Evolutionary conservation across 1,140 invertebrate species (phyloP).

Genomic region (Lepidotrigona ventralis): DNA sequence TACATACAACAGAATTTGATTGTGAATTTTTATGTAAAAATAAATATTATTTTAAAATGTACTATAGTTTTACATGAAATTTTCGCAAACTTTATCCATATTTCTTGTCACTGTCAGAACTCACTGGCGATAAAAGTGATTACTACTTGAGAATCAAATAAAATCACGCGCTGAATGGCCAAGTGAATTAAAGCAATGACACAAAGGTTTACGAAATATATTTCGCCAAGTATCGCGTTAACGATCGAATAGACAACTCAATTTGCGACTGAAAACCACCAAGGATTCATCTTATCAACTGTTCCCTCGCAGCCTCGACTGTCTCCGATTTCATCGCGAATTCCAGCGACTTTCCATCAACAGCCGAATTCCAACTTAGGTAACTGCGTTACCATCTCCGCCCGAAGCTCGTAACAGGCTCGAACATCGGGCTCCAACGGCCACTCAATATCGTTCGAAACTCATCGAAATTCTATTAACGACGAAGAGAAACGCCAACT

Average conservation of each 20-base stretch:
- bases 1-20: no score
- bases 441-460: slow-evolving; percentile 10
- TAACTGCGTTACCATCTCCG: slow-evolving; percentile 19
- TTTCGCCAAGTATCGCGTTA: neutral
- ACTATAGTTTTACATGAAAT: no score
- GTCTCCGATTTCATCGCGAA: neutral
- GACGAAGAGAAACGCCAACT: neutral
- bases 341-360: neutral
- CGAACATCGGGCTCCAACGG: slow-evolving; percentile 9
- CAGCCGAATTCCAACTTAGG: neutral
- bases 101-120: no score
- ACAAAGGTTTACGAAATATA: neutral
- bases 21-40: no score
- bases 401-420: neutral
- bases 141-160: no score
- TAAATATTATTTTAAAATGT: no score
- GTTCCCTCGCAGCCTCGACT: no score
- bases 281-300: neutral
- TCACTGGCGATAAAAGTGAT: no score
- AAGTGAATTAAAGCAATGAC: no score
- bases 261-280: neutral
- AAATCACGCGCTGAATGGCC: no score
- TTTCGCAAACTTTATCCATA: no score
- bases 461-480: slow-evolving; percentile 25
- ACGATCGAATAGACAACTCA: neutral